Evolutionary conservation across 2,888 invertebrate species (phyloP).

Genomic region (Ochropacha duplaris): DNA sequence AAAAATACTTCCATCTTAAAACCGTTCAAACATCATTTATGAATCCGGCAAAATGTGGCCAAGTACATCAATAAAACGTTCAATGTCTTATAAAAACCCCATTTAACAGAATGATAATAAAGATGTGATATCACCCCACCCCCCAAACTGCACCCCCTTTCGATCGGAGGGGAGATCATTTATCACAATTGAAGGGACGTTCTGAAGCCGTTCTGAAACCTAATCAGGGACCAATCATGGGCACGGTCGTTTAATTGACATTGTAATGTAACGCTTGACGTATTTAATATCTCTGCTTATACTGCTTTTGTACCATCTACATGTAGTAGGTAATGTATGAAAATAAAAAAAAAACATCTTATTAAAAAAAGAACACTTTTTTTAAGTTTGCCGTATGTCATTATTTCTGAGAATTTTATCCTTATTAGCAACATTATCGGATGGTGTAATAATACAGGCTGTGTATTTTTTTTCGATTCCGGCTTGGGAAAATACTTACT

Average conservation of each 20-base stretch:
- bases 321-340: no score
- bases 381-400: no score
- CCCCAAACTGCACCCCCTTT: background rate
- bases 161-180: conserved; percentile 25
- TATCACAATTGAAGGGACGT: conserved; percentile 41
- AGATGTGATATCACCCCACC: background rate
- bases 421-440: no score
- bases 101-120: conserved; percentile 1
- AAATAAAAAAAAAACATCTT: no score
- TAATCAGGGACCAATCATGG: conserved; percentile 40
- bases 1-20: no score
- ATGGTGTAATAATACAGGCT: no score
- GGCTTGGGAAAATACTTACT: no score
- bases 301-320: no score
- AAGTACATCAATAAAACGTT: background rate
- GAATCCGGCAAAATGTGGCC: background rate
- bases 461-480: no score
- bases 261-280: conserved; percentile 14
- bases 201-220: conserved; percentile 39
- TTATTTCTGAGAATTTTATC: no score
- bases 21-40: background rate
- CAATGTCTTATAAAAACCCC: background rate
- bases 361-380: no score
- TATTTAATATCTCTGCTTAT: background rate
- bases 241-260: conserved; percentile 30